Evolutionary conservation across 2,113 vertebrate species (phyloP), one percentile per base, ranked within the genome.

Genomic region (Gambusia affinis): DNA sequence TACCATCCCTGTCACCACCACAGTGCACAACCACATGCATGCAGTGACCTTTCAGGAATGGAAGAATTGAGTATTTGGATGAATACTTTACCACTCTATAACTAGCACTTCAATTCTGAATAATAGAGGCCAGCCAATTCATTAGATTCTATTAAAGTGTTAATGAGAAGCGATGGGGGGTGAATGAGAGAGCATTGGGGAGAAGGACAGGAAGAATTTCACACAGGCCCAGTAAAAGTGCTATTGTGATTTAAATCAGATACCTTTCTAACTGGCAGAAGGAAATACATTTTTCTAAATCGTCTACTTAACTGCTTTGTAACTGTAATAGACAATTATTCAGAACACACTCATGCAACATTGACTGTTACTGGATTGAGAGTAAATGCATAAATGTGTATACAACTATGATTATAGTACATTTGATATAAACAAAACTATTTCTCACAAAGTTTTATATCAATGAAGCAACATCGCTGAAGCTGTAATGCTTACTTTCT

Each of bases 71-170:
- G 83, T 75, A 74, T 78, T 84, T 70, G 31, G 57, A 86, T 78
- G 77, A 72, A 75, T 57, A 8, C 85, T 35, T 28, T 12, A 19
- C 69, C 17, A 39, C 62, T 82, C 75, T 1, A 78, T 79, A 64
- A 72, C 66, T 28, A 61, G 30, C 69, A 33, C 81, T 79, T 78
- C 42, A 84, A 63, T 70, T 78, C 72, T 37, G 64, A 61, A 73
- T 78, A 81, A 90, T 72, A 87, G 82, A 80, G 77, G 60, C 72
- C 70, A 47, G 72, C 30, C 75, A 88, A 86, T 90, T 90, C 88
- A 91, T 76, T 70, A 79, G 68, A 57, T 63, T n/a, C 75, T 57
- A 73, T 81, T 83, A 78, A 84, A 72, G 4, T 67, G 19, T 66
- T 76, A 63, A 78, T 72, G 30, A 71, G 66, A 64, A 35, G 29